Conservation (phyloP, 2,888 invertebrate species). For the Plagiodera versicolora region DNA sequence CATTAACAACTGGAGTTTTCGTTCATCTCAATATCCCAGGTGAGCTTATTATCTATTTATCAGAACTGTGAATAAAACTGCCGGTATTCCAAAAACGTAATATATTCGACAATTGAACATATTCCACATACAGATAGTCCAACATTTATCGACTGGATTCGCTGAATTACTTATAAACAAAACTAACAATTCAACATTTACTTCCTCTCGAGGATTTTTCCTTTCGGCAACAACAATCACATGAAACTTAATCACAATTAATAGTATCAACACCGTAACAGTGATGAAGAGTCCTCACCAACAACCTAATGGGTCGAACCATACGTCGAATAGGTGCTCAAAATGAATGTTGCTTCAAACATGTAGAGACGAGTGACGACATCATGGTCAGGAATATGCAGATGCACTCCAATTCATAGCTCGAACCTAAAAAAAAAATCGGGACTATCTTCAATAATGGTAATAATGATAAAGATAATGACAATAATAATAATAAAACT, state of each 20-base stretch:
- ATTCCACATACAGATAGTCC: background rate
- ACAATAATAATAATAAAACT: no score
- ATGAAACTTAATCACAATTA: conserved; percentile 23
- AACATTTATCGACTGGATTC: background rate
- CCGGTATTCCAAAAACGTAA: background rate
- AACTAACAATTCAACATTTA: conserved; percentile 7
- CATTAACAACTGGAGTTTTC: no score
- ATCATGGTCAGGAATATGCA: background rate
- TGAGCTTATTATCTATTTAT: no score
- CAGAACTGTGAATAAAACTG: no score
- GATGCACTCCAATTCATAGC: background rate
- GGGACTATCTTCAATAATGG: no score
- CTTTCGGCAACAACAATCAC: conserved; percentile 20
- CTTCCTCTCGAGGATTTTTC: background rate
- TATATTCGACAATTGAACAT: background rate
- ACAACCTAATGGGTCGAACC: background rate
- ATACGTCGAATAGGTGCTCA: background rate
- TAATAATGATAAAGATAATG: no score
- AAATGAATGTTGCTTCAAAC: background rate
- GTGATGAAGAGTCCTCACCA: conserved; percentile 3
- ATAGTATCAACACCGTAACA: conserved; percentile 2
- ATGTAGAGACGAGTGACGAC: background rate
- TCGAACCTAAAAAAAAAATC: background rate
- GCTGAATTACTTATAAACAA: background rate
- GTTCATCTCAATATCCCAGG: no score